Evolutionary conservation across 2,113 vertebrate genomes (phyloP), one percentile per base, ranked within the genome.

Genomic region (Tetraodon nigroviridis): DNA sequence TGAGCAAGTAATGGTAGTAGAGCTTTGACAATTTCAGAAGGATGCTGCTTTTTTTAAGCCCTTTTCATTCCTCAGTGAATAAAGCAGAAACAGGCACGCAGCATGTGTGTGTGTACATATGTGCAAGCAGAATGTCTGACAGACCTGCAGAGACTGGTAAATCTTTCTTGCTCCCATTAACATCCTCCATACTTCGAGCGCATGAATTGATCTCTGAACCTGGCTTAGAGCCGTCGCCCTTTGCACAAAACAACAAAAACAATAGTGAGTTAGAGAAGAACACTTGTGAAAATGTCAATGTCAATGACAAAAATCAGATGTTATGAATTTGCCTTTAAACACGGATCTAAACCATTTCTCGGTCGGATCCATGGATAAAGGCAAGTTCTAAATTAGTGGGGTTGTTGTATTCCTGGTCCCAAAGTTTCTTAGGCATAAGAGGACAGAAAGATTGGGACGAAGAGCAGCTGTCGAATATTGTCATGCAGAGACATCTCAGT

Each of bases 151-250:
- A 91, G 58, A 75, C 90, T 0, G 91, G 91, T 51, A 92, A 75
- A 70, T 93, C 92, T 85, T 94, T 95, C 87, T 93, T 96, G 81
- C 92, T 89, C 77, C 90, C 88, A 57, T 87, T 86, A 3, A 93
- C 86, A n/a, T 95, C 95, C 80, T 98, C 94, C 87, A 93, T 84
- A 70, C 92, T 93, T 51, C 51, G 90, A 2, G 90, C 84, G 65
- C 90, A 93, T 79, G 93, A 91, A 75, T 94, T 95, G 0, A 90
- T 91, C 65, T 98, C 96, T 0, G 96, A 98, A 66, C 92, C 90
- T 0, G 93, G 91, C 85, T 97, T 94, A 54, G 93, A 96, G 60
- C 87, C 91, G 50, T 98, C 96, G 15, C 94, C 96, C 95, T 99
- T 83, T n/a, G n/a, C 44, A 46, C 44, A 46, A 16, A 6, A 46